A percentile compares a stretch with the other conserved stretches of the same genome.
Conservation (phyloP, 2,888 invertebrate genomes). For the Calameuta filiformis region DNA sequence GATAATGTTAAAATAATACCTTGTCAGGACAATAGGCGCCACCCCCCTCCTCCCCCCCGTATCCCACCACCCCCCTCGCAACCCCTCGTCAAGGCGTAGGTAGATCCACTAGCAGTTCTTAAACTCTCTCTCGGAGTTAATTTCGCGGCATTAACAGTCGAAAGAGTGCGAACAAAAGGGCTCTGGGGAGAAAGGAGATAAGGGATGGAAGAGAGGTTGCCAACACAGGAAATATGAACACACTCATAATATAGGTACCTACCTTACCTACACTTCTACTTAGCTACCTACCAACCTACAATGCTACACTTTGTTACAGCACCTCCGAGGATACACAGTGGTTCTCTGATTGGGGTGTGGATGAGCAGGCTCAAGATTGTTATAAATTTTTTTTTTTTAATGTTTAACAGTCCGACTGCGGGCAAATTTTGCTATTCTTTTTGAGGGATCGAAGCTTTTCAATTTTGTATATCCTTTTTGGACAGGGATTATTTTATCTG, state of each 20-base stretch:
- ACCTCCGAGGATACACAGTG: conserved; percentile 14
- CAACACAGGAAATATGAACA: conserved; percentile 59
- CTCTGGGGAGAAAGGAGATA: conserved; percentile 53
- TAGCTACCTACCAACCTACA: conserved; percentile 26
- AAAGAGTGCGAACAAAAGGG: conserved; percentile 65
- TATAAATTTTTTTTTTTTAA: not conserved
- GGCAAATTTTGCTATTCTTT: not conserved
- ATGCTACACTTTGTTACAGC: conserved; percentile 23
- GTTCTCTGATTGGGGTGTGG: conserved; percentile 11
- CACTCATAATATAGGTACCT: conserved; percentile 54
- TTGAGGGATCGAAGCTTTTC: not conserved
- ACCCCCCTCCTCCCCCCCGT: conserved; percentile 21
- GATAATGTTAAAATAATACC: conserved; percentile 62
- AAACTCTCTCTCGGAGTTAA: conserved; percentile 60
- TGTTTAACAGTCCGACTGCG: not conserved
- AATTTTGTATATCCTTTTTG: not conserved
- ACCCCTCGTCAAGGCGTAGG: conserved; percentile 12
- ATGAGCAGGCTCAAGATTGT: not conserved
- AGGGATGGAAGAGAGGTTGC: conserved; percentile 44
- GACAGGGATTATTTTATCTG: not conserved
- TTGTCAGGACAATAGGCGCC: conserved; percentile 44
- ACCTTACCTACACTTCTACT: conserved; percentile 7
- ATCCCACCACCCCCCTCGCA: conserved; percentile 4
- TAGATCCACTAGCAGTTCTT: conserved; percentile 49
- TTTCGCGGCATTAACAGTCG: conserved; percentile 64